Conservation (phyloP, 53 echinoderm and acorn worm genomes). For the Luidia sarsii region DNA sequence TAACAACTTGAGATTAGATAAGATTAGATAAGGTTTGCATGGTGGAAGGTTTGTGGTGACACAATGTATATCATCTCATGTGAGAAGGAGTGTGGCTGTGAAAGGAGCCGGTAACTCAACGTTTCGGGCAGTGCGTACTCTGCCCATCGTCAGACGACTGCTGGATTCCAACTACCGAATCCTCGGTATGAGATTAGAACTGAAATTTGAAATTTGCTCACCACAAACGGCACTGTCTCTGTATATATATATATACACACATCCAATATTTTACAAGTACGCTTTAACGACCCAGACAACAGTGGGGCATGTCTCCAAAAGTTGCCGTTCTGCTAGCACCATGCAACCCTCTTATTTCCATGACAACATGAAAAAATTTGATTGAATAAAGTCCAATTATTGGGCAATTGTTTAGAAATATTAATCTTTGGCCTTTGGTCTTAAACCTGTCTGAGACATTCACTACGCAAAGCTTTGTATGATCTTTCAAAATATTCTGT, state of each 20-base stretch:
- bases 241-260: conserved; percentile 15
- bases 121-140: too few species aligned
- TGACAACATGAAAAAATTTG: background rate
- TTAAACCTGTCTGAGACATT: background rate
- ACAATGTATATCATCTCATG: too few species aligned
- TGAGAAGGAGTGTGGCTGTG: too few species aligned
- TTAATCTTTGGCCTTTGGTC: background rate
- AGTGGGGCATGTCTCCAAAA: conserved; percentile 6
- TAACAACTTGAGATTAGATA: too few species aligned
- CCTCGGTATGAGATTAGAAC: background rate
- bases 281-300: conserved; percentile 17
- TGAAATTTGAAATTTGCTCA: background rate
- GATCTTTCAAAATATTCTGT: background rate
- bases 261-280: conserved; percentile 18
- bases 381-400: background rate
- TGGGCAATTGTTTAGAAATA: background rate
- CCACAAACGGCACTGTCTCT: background rate
- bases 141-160: too few species aligned
- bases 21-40: too few species aligned
- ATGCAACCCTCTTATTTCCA: background rate
- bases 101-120: too few species aligned
- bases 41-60: too few species aligned
- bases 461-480: background rate
- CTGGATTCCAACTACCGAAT: background rate
- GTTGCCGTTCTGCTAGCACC: conserved; percentile 30